Evolutionary conservation across 2,113 vertebrate genomes (phyloP), one percentile per base, ranked within the genome.

Genomic region (Ophthalmolycus amberensis): DNA sequence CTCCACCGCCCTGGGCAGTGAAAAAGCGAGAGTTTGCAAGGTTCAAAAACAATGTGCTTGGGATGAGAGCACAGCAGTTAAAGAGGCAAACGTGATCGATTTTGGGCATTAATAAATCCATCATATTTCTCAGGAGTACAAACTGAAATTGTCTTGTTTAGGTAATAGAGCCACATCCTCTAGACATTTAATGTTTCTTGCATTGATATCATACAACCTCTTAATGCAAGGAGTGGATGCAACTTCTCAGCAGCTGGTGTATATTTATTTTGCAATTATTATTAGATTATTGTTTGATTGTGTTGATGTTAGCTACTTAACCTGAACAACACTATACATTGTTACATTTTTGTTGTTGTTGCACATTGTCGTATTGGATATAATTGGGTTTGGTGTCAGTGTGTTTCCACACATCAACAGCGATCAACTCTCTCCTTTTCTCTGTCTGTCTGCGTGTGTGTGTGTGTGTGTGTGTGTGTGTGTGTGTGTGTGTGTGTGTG

Each of bases 31-130:
- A 74, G 72, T 66, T 69, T 81, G 63, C 58, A 78, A 87, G 83
- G 85, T 89, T 89, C 81, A 84, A 72, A 83, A 72, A 83, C 62
- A 80, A 66, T 65, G 25, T 40, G 80, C 80, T 80, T 44, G 29
- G 46, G 85, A 88, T 87, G 78, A 85, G 75, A 71, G 72, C 80
- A 25, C 18, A 56, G 69, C 50, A 83, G 62, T 79, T 82, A 69
- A 79, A 86, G 52, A 84, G 64, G 77, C 29, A 63, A 42, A 64
- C 50, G 7, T 70, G 80, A 85, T 82, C 20, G 71, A 80, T 87
- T 89, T 79, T 72, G 9, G 40, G 68, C 68, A 65, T 67, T 50
- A 65, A 89, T 34, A 75, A 56, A 82, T 85, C 62, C 60, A 44
- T 74, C 54, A 46, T 48, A 50, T 75, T 76, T 79, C 78, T 85